phyloP scores from a whole-genome alignment of 1,140 invertebrate species.

The Brachionus paranguensis region DNA sequence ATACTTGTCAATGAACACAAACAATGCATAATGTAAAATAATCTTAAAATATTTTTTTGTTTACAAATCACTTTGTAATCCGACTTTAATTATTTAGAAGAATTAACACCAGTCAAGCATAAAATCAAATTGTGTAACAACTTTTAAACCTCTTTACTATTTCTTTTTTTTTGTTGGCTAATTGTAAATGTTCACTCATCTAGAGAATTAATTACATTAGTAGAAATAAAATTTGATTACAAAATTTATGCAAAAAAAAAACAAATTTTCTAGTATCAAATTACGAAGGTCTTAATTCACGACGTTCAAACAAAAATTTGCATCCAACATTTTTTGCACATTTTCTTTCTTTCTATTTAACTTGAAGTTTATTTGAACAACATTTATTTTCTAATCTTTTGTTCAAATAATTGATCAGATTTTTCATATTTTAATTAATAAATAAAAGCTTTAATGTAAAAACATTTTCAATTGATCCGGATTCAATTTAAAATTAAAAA shows the following conservation, averaged over 20 bases:
- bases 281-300: not conserved
- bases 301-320: too few relatives aligned
- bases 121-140: not conserved
- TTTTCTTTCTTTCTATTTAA: not conserved
- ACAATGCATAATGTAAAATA: not conserved
- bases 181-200: not conserved
- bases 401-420: not conserved
- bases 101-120: not conserved
- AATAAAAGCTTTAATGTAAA: not conserved
- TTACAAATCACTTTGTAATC: not conserved
- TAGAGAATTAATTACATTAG: not conserved
- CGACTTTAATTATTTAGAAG: not conserved
- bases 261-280: not conserved
- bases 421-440: not conserved
- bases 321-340: too few relatives aligned
- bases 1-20: slow-evolving; percentile 16
- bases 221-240: not conserved
- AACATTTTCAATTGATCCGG: too few relatives aligned
- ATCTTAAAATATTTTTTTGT: not conserved
- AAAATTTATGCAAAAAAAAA: not conserved
- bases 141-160: not conserved
- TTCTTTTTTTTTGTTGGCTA: not conserved
- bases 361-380: not conserved
- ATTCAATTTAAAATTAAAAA: too few relatives aligned
- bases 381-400: not conserved